Evolutionary conservation across 2,888 invertebrate genomes (phyloP).

Genomic region (Sesia bembeciformis): DNA sequence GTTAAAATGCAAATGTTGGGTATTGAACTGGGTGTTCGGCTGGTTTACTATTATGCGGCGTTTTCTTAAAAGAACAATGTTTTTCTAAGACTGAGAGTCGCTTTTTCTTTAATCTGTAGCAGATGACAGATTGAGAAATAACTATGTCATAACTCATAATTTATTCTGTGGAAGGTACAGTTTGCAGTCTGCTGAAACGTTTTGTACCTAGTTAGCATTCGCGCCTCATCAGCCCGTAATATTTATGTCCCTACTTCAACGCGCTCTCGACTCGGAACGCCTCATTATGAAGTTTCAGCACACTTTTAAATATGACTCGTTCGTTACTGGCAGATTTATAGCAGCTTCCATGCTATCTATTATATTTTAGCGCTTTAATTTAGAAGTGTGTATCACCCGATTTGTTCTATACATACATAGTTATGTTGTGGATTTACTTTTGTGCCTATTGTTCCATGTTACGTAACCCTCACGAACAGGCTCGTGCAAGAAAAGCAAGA

Average conservation of each 20-base stretch:
- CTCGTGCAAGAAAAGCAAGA: slow-evolving; percentile 7
- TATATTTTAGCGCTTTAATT: too few species aligned
- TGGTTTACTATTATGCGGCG: slow-evolving; percentile 4
- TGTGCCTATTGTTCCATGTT: slow-evolving; percentile 23
- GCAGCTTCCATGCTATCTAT: too few species aligned
- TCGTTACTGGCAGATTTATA: slow-evolving; percentile 27
- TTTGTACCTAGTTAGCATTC: slow-evolving; percentile 29
- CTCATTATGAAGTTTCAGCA: slow-evolving; percentile 50
- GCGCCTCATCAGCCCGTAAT: slow-evolving; percentile 33
- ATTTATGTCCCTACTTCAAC: slow-evolving; percentile 39
- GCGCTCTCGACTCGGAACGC: slow-evolving; percentile 29
- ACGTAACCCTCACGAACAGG: slow-evolving; percentile 23
- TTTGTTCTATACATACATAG: too few species aligned
- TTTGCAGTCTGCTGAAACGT: slow-evolving; percentile 13
- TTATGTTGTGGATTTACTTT: too few species aligned
- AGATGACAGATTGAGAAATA: neutral
- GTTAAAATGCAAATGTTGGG: slow-evolving; percentile 47
- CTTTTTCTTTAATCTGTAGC: neutral
- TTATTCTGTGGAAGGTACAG: neutral
- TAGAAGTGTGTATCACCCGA: too few species aligned
- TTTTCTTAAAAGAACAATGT: neutral
- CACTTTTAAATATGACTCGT: slow-evolving; percentile 40
- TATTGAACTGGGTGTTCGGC: slow-evolving; percentile 19
- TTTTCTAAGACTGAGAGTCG: neutral
- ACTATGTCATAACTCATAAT: neutral